Evolutionary conservation across 1,140 invertebrate genomes (phyloP).

Genomic region (Leptoteleia sp.): DNA sequence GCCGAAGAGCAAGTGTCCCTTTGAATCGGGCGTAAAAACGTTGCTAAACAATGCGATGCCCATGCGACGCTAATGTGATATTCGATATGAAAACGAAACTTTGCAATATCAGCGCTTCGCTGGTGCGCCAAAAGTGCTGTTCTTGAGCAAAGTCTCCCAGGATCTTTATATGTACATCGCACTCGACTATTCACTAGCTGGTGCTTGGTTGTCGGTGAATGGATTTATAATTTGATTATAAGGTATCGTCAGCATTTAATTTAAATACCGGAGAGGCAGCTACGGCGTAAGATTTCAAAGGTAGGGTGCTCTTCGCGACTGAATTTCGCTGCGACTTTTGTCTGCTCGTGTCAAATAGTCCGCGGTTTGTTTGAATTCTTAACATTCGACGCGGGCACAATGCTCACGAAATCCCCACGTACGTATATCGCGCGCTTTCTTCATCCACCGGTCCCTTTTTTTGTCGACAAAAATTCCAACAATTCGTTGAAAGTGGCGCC

Average conservation of each 20-base stretch:
- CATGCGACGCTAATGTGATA: conserved; percentile 31
- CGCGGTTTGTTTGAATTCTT: conserved; percentile 28
- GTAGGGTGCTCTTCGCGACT: conserved; percentile 18
- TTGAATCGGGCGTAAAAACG: conserved; percentile 24
- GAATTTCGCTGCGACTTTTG: conserved; percentile 30
- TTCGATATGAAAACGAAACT: conserved; percentile 53
- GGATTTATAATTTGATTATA: conserved; percentile 70
- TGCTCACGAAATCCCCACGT: no score
- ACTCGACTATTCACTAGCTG: conserved; percentile 48
- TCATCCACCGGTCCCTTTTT: no score
- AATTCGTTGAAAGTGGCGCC: no score
- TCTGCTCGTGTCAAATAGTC: conserved; percentile 20
- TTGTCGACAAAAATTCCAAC: no score
- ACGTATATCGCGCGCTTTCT: no score
- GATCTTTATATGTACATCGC: conserved; percentile 57
- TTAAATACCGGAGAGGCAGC: conserved; percentile 68
- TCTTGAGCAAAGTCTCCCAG: conserved; percentile 50
- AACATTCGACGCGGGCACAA: no score
- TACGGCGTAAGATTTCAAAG: conserved; percentile 73
- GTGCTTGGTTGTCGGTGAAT: conserved; percentile 55
- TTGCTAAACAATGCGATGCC: conserved; percentile 27
- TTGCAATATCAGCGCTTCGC: conserved; percentile 58
- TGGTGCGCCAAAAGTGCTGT: conserved; percentile 44
- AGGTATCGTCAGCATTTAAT: conserved; percentile 73
- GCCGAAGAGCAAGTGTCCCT: no score